A percentile compares a stretch with the other conserved stretches of the same genome.
phyloP scores from a whole-genome alignment of 2,113 vertebrate genomes.

The Erythrolamprus reginae region DNA sequence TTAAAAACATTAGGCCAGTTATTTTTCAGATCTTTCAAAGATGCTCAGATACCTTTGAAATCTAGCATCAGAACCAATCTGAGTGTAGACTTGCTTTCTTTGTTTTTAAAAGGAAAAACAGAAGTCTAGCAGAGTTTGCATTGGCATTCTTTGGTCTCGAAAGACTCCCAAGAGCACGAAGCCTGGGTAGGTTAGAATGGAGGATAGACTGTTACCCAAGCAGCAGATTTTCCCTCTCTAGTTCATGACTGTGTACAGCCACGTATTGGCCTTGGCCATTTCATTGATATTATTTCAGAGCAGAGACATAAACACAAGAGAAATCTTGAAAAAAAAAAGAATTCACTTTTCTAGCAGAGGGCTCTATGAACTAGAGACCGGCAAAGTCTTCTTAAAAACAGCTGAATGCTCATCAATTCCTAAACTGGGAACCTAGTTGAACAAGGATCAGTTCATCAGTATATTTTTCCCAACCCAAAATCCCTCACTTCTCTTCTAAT shows the following conservation, averaged over 20 bases:
- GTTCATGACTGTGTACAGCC: too few species aligned
- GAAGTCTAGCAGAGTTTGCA: neutral
- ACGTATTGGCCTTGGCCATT: too few species aligned
- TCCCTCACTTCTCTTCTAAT: neutral
- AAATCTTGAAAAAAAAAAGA: neutral
- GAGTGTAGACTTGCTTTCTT: neutral
- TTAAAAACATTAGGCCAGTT: neutral
- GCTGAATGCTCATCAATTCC: neutral
- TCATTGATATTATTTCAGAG: too few species aligned
- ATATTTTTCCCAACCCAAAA: neutral
- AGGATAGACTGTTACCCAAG: too few species aligned
- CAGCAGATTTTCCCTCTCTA: too few species aligned
- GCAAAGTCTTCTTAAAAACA: neutral
- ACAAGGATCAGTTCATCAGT: neutral
- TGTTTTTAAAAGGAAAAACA: neutral
- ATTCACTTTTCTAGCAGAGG: neutral
- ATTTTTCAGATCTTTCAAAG: neutral
- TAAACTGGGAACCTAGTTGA: neutral
- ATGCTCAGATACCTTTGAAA: neutral
- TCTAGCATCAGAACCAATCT: neutral
- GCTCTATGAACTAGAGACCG: neutral
- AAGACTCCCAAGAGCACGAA: too few species aligned
- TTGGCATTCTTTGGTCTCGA: too few species aligned
- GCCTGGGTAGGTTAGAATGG: too few species aligned
- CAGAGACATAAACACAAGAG: neutral